A percentile compares a stretch with the other conserved stretches of the same genome.
Evolutionary conservation across 2,113 vertebrate genomes (phyloP).

Genomic region (Datnioides undecimradiatus): DNA sequence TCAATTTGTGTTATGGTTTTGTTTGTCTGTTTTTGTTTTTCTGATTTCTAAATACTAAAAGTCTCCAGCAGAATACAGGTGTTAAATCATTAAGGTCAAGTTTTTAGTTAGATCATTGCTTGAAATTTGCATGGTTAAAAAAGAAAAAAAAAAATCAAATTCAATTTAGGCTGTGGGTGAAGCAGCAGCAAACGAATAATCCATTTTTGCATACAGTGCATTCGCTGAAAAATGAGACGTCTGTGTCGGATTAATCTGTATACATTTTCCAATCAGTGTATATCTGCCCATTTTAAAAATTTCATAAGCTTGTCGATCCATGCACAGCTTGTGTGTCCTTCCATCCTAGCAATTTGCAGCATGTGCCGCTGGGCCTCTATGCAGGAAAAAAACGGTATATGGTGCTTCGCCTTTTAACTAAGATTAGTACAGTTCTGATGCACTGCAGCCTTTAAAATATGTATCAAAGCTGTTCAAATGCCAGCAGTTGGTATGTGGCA

Average conservation of each 20-base stretch:
- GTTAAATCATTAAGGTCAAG: too few relatives aligned
- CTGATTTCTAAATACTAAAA: not conserved
- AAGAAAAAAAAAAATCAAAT: not conserved
- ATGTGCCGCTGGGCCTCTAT: slow-evolving; percentile 57
- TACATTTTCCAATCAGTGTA: not conserved
- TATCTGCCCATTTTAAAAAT: slow-evolving; percentile 50
- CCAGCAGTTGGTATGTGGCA: slow-evolving; percentile 81
- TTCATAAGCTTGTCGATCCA: slow-evolving; percentile 55
- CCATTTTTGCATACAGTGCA: not conserved
- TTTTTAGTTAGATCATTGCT: not conserved
- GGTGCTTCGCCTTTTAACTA: slow-evolving; percentile 81
- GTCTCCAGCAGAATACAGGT: not conserved
- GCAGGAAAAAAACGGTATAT: slow-evolving; percentile 58
- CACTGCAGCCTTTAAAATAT: slow-evolving; percentile 83
- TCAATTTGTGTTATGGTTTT: too few relatives aligned
- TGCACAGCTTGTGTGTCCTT: slow-evolving; percentile 70
- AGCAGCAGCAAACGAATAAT: not conserved
- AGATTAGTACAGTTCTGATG: slow-evolving; percentile 81
- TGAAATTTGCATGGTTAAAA: too few relatives aligned
- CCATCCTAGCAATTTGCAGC: slow-evolving; percentile 65
- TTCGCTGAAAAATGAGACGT: not conserved
- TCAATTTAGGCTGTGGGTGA: not conserved
- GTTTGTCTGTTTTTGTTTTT: too few relatives aligned
- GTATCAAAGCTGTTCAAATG: slow-evolving; percentile 85
- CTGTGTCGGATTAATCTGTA: slow-evolving; percentile 16